A percentile compares a stretch with the other conserved stretches of the same genome.
Conservation (phyloP, 1,140 invertebrate species). For the Drosophila quadrilineata region DNA sequence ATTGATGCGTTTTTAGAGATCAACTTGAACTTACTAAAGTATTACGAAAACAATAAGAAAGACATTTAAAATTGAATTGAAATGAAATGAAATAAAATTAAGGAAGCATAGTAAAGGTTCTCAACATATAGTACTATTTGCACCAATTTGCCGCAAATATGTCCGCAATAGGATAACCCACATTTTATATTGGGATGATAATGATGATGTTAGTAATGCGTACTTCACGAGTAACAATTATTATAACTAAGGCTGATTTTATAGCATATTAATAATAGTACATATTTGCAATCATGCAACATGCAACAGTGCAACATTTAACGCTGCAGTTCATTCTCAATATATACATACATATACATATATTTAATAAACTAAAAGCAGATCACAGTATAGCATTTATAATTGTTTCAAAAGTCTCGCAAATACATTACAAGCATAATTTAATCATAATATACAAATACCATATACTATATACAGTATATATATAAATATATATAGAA, state of each 20-base stretch:
- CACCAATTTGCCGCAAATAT: slow-evolving; percentile 44
- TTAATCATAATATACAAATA: slow-evolving; percentile 30
- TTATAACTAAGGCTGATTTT: slow-evolving; percentile 79
- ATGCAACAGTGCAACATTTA: slow-evolving; percentile 11
- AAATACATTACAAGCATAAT: slow-evolving; percentile 39
- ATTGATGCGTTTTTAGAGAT: slow-evolving; percentile 71
- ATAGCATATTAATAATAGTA: slow-evolving; percentile 56
- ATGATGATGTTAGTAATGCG: slow-evolving; percentile 20
- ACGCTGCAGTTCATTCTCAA: slow-evolving; percentile 4
- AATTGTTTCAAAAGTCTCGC: slow-evolving; percentile 25
- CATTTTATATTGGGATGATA: slow-evolving; percentile 24
- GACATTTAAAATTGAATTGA: slow-evolving; percentile 21
- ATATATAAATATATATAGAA: slow-evolving; percentile 47
- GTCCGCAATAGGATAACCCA: slow-evolving; percentile 28
- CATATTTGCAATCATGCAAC: slow-evolving; percentile 10
- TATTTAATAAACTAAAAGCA: background rate
- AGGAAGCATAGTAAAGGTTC: no score
- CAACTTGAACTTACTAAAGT: slow-evolving; percentile 64
- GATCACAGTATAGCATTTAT: slow-evolving; percentile 18
- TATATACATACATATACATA: no score
- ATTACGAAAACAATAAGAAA: slow-evolving; percentile 32
- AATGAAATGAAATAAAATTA: no score
- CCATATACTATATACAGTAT: no score
- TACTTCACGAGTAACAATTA: slow-evolving; percentile 69
- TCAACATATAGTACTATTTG: slow-evolving; percentile 39